Conservation (phyloP, 2,797 vertebrate genomes). For the Potorous gilbertii region DNA sequence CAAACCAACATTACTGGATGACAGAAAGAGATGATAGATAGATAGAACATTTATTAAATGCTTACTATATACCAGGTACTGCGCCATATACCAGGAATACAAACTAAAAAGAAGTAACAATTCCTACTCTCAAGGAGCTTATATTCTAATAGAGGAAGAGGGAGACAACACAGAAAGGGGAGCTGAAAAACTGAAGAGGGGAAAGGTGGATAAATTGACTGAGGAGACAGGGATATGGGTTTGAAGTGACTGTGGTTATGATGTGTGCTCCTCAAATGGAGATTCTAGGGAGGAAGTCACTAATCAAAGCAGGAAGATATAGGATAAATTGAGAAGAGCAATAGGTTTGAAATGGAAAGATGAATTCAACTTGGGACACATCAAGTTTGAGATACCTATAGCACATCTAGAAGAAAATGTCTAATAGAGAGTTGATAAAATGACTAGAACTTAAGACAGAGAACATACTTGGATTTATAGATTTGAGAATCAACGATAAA, state of each 20-base stretch:
- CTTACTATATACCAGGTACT: not conserved
- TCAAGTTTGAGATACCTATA: not conserved
- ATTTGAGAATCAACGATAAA: not conserved
- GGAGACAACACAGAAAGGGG: not conserved
- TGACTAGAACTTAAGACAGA: not conserved
- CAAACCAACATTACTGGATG: not conserved
- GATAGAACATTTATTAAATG: not conserved
- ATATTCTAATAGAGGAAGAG: not conserved
- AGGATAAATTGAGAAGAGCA: not conserved
- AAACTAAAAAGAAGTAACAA: not conserved
- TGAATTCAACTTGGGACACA: not conserved
- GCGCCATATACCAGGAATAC: not conserved
- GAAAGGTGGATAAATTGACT: too few species aligned
- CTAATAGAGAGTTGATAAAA: not conserved
- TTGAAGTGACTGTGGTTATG: not conserved
- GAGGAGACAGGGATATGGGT: not conserved
- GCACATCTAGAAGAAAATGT: not conserved
- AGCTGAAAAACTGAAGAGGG: not conserved
- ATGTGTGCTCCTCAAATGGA: not conserved
- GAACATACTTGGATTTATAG: not conserved
- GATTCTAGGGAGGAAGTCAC: not conserved
- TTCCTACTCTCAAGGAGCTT: not conserved
- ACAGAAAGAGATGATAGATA: not conserved
- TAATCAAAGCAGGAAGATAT: not conserved
- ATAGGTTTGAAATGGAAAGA: not conserved